These are phyloP conservation scores for Tor tambroides DNA, from an alignment of 2,113 vertebrate genomes.

Conservation along the genomic window DNA sequence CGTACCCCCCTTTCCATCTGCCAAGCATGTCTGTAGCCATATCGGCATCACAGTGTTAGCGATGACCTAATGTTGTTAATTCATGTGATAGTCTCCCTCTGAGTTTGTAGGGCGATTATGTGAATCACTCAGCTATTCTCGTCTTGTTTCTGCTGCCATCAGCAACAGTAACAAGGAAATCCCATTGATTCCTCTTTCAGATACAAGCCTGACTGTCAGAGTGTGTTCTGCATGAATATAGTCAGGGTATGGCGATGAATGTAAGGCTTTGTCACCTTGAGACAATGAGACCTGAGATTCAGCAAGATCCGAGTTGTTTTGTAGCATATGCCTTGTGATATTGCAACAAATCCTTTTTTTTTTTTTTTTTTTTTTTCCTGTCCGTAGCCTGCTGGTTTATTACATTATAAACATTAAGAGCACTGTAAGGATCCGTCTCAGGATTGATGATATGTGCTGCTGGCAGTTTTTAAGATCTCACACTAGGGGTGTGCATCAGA, in stretches of 20 bases:
- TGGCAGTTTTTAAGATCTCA: conserved; percentile 39
- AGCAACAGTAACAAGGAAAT: conserved; percentile 16
- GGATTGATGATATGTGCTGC: conserved; percentile 37
- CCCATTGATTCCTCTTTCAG: conserved; percentile 7
- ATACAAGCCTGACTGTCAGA: neutral
- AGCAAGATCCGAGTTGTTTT: neutral
- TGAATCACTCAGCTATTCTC: neutral
- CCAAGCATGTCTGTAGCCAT: neutral
- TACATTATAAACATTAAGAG: conserved; percentile 42
- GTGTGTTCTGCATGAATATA: neutral
- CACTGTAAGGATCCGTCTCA: conserved; percentile 9
- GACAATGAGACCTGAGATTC: neutral
- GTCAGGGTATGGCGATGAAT: neutral
- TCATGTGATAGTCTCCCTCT: neutral
- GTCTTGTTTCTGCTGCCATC: neutral
- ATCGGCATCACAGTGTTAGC: neutral
- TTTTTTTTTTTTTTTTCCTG: neutral
- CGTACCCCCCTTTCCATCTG: neutral
- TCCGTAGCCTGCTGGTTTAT: conserved; percentile 34
- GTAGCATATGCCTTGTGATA: neutral
- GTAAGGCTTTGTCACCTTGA: neutral
- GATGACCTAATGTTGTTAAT: conserved; percentile 15
- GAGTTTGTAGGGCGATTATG: neutral
- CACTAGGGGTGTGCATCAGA: conserved; percentile 28
- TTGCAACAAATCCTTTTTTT: neutral